A percentile compares a stretch with the other conserved stretches of the same genome.
phyloP scores from a whole-genome alignment of 1,140 invertebrate genomes.

The Himalopsyche phryganea region DNA sequence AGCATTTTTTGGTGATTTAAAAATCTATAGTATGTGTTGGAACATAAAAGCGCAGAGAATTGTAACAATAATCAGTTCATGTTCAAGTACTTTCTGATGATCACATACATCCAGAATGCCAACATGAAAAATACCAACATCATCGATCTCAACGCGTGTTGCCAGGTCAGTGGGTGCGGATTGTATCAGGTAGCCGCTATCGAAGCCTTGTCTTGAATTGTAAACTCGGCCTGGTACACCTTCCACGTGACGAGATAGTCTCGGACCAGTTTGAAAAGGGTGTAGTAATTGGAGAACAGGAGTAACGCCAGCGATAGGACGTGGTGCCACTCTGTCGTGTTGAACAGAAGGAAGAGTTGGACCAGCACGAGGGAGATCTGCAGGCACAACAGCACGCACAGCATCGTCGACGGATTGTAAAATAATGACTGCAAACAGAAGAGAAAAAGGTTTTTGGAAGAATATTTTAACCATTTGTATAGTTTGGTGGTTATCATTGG shows the following conservation, averaged over 20 bases:
- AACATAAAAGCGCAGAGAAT: no score
- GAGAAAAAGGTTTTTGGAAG: neutral
- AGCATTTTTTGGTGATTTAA: no score
- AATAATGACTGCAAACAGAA: constrained; percentile 72
- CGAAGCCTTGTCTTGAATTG: constrained; percentile 59
- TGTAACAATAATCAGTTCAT: no score
- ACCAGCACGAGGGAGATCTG: constrained; percentile 70
- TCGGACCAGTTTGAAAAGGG: constrained; percentile 82
- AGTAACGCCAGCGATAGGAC: constrained; percentile 80
- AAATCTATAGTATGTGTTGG: no score
- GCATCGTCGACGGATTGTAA: constrained; percentile 76
- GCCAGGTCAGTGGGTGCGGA: neutral
- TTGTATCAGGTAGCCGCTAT: constrained; percentile 7
- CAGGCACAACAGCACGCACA: constrained; percentile 70
- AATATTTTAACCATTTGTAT: no score
- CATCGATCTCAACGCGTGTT: neutral
- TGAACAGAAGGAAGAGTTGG: constrained; percentile 74
- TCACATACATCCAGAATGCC: no score
- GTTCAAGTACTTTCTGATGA: no score
- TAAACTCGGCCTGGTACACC: constrained; percentile 72
- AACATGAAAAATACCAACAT: no score
- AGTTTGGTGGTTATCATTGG: no score
- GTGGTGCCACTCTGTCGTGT: constrained; percentile 86
- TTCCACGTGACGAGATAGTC: constrained; percentile 83
- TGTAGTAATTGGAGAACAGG: constrained; percentile 86